Evolutionary conservation across 2,113 vertebrate genomes (phyloP).

Genomic region (Stigmatopora argus): DNA sequence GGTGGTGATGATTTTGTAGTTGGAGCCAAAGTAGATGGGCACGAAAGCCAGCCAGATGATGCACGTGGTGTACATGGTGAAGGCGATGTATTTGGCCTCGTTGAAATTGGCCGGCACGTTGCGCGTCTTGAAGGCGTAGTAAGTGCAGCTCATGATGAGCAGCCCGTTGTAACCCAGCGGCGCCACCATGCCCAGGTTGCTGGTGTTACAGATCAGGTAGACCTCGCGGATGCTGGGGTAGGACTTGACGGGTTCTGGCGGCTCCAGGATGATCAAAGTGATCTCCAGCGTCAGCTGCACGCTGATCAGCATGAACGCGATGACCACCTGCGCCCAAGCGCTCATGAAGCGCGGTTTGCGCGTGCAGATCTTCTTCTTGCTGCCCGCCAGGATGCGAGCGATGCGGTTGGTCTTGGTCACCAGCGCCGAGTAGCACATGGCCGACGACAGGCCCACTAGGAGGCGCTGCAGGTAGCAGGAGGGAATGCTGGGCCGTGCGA

Average conservation of each 20-base stretch:
- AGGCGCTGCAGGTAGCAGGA: conserved; percentile 97
- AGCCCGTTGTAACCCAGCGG: conserved; percentile 96
- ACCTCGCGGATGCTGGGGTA: conserved; percentile 96
- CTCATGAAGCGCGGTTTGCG: conserved; percentile 97
- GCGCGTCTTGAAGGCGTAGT: conserved; percentile 98
- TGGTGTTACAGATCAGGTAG: conserved; percentile 97
- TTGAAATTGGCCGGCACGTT: conserved; percentile 99
- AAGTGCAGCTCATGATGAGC: conserved; percentile 97
- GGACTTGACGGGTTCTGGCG: conserved; percentile 89
- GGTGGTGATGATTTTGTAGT: conserved; percentile 99
- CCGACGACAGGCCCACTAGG: conserved; percentile 90
- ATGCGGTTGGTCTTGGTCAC: conserved; percentile 99
- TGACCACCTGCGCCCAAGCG: conserved; percentile 94
- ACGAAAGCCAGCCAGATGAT: conserved; percentile 99
- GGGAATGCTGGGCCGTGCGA: conserved; percentile 84
- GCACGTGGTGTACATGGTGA: conserved; percentile 99
- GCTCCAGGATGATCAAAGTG: conserved; percentile 90
- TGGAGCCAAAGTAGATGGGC: conserved; percentile 98
- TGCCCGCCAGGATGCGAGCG: conserved; percentile 93
- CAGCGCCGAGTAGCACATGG: conserved; percentile 97
- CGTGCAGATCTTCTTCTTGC: conserved; percentile 99
- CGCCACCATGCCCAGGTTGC: conserved; percentile 92
- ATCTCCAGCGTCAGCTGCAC: conserved; percentile 89
- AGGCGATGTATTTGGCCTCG: conserved; percentile 98
- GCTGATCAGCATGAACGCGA: conserved; percentile 89